Evolutionary conservation across 2,888 invertebrate genomes (phyloP), one percentile per base, ranked within the genome.

Genomic region (Phrixothrix hirtus): DNA sequence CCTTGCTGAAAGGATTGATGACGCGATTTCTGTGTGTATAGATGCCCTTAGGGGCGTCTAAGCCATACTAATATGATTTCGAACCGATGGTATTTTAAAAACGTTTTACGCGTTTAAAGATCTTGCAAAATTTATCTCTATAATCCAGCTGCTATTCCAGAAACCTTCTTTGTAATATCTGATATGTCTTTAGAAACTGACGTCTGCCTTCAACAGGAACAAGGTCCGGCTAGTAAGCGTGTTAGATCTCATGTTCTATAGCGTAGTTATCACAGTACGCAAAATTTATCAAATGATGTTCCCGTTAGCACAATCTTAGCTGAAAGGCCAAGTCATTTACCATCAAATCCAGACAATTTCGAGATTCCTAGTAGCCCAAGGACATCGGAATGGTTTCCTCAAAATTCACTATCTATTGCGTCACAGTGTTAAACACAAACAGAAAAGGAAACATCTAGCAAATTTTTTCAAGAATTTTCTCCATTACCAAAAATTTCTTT

Each of bases 81-180:
- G n/a, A n/a, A n/a, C n/a, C n/a, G n/a, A n/a, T n/a, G n/a, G n/a
- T n/a, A n/a, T n/a, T n/a, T n/a, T n/a, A n/a, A n/a, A n/a, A n/a
- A n/a, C n/a, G n/a, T n/a, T n/a, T n/a, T n/a, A n/a, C n/a, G n/a
- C n/a, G n/a, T n/a, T n/a, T n/a, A n/a, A n/a, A 32, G 17, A 36
- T 41, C 38, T 7, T 39, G 41, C 21, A 42, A 41, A 37, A 56
- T 56, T 7, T 38, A 42, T 9, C 48, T 49, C 14, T 37, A 34
- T 26, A 36, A 53, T 48, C 55, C 45, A 21, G 15, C 36, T 17
- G 31, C 17, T n/a, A 54, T 56, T 34, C 30, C 54, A 13, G 58
- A 53, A 9, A 31, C 7, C n/a, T n/a, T n/a, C n/a, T n/a, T n/a
- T n/a, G n/a, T n/a, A n/a, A n/a, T n/a, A n/a, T n/a, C n/a, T n/a